phyloP scores from a whole-genome alignment of 64 coral and sea anemone genomes.

The Montipora efflorescens region DNA sequence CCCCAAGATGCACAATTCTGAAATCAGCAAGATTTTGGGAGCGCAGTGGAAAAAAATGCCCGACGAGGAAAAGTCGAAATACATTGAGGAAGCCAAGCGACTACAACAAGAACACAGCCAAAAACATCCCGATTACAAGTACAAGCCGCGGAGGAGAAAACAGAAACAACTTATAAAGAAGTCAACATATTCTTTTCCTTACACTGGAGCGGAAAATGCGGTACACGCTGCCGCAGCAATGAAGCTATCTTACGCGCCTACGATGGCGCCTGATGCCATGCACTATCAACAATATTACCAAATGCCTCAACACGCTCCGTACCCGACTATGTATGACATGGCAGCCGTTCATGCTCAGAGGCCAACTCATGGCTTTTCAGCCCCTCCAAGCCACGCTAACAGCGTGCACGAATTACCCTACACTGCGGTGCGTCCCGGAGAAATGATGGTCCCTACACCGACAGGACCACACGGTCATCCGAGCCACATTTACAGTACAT shows the following conservation, averaged over 20 bases:
- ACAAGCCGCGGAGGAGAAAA: conserved; percentile 88
- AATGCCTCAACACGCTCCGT: conserved; percentile 76
- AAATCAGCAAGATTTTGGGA: conserved; percentile 97
- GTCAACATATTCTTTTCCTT: conserved; percentile 86
- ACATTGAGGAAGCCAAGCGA: conserved; percentile 81
- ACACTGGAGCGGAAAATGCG: conserved; percentile 65
- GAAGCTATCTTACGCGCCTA: conserved; percentile 67
- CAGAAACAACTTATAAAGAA: conserved; percentile 92
- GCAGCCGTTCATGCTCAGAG: conserved; percentile 76
- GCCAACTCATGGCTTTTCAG: conserved; percentile 73
- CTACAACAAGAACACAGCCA: conserved; percentile 90
- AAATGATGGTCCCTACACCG: conserved; percentile 70
- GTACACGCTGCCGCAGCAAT: conserved; percentile 77
- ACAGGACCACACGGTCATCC: conserved; percentile 32
- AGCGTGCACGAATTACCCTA: conserved; percentile 78
- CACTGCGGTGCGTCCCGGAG: conserved; percentile 64
- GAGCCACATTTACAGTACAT: conserved; percentile 69
- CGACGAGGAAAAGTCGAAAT: conserved; percentile 79
- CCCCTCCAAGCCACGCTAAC: conserved; percentile 77
- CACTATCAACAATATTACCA: conserved; percentile 79
- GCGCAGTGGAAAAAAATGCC: conserved; percentile 80
- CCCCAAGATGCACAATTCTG: conserved; percentile 93
- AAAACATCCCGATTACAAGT: conserved; percentile 94
- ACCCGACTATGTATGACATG: conserved; percentile 87
- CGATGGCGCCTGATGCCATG: conserved; percentile 81